These are phyloP conservation scores for Taenioides sp. DNA, from an alignment of 2,797 vertebrate genomes.

Conservation along the genomic window DNA sequence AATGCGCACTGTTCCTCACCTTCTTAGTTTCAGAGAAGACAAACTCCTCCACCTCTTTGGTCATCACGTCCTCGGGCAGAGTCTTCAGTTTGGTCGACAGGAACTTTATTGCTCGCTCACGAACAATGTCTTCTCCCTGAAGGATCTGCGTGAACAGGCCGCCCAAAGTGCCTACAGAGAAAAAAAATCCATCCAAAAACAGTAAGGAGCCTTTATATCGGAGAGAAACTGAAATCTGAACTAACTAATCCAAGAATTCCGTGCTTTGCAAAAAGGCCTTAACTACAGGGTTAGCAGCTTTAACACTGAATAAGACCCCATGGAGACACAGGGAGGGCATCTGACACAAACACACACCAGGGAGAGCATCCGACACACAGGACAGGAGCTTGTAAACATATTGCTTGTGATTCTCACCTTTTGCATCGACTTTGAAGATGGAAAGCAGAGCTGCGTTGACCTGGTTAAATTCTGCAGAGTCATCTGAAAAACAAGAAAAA, in stretches of 20 bases:
- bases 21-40: constrained; percentile 93
- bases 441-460: constrained; percentile 93
- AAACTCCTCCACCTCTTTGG: constrained; percentile 95
- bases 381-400: too few species aligned
- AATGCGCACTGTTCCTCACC: constrained; percentile 63
- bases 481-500: constrained; percentile 77
- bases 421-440: constrained; percentile 98
- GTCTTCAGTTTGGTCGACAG: constrained; percentile 91
- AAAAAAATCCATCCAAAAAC: not conserved
- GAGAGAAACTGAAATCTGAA: too few species aligned
- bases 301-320: too few species aligned
- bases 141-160: constrained; percentile 97
- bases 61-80: constrained; percentile 90
- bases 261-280: too few species aligned
- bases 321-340: too few species aligned
- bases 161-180: constrained; percentile 85
- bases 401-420: constrained; percentile 76
- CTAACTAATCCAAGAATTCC: too few species aligned
- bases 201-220: too few species aligned
- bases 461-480: constrained; percentile 96
- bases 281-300: too few species aligned
- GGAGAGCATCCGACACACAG: too few species aligned
- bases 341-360: too few species aligned
- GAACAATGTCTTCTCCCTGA: constrained; percentile 95
- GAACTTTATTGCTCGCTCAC: constrained; percentile 96